These are phyloP conservation scores for Danionella cerebrum DNA, from an alignment of 2,113 vertebrate species.

Conservation along the genomic window DNA sequence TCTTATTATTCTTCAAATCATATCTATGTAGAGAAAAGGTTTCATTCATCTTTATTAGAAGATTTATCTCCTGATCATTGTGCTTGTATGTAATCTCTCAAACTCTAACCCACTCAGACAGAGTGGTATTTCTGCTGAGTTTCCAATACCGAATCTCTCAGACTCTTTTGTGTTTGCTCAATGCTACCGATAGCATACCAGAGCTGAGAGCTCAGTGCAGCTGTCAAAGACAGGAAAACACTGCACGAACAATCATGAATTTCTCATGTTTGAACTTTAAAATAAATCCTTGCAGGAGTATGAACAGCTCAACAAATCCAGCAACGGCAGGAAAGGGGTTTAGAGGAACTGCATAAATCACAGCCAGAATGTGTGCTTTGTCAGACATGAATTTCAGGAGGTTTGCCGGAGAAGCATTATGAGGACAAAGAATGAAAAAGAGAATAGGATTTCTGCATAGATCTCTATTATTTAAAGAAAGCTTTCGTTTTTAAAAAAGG, in stretches of 20 bases:
- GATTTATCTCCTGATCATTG: neutral
- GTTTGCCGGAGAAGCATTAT: neutral
- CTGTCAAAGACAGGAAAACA: neutral
- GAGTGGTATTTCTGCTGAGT: neutral
- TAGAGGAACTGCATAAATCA: slow-evolving; percentile 22
- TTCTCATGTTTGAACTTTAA: slow-evolving; percentile 26
- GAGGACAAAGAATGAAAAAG: neutral
- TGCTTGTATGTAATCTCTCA: neutral
- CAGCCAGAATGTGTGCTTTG: neutral
- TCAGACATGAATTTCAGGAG: neutral
- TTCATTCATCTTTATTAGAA: no score
- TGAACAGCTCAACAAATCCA: slow-evolving; percentile 2
- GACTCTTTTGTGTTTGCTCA: neutral
- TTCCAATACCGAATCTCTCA: neutral
- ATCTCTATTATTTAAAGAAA: no score
- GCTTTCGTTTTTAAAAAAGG: neutral
- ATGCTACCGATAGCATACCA: neutral
- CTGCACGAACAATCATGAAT: slow-evolving; percentile 14
- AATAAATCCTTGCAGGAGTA: slow-evolving; percentile 12
- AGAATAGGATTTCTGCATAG: neutral
- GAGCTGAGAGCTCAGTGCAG: neutral
- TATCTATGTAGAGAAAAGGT: no score
- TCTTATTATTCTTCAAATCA: no score
- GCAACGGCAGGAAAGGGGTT: neutral
- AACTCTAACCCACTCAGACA: neutral